These are phyloP conservation scores for Lutjanus campechanus DNA, from an alignment of 2,797 vertebrate genomes.

Conservation along the genomic window DNA sequence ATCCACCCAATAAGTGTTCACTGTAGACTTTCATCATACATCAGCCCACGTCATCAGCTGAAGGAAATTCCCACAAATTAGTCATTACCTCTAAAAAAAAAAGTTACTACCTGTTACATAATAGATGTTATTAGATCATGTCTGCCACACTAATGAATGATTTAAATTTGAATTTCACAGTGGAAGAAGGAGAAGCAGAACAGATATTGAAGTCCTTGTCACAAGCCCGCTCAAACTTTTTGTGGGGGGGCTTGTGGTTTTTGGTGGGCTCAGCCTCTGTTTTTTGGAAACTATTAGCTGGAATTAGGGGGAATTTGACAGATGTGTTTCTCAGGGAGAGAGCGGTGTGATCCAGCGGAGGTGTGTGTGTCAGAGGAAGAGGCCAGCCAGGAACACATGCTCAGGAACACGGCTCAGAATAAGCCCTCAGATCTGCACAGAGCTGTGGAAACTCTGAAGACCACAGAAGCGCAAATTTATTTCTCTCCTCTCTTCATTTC, in stretches of 20 bases:
- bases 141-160: conserved; percentile 54
- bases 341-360: conserved; percentile 62
- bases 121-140: conserved; percentile 61
- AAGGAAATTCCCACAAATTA: conserved; percentile 46
- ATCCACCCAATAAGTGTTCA: conserved; percentile 33
- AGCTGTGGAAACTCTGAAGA: conserved; percentile 68
- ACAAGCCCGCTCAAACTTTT: conserved; percentile 17
- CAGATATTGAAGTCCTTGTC: conserved; percentile 20
- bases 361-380: conserved; percentile 39
- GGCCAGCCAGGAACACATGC: conserved; percentile 62
- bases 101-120: conserved; percentile 53
- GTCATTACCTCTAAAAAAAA: conserved; percentile 39
- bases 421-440: conserved; percentile 52
- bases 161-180: conserved; percentile 44
- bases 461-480: conserved; percentile 53
- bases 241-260: conserved; percentile 46
- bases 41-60: conserved; percentile 50
- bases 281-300: conserved; percentile 75
- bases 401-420: conserved; percentile 57
- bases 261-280: conserved; percentile 48
- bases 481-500: conserved; percentile 32
- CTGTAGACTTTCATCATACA: conserved; percentile 20
- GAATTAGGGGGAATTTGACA: conserved; percentile 72
- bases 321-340: conserved; percentile 66
- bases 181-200: conserved; percentile 18